Evolutionary conservation across 2,888 invertebrate species (phyloP).

Genomic region (Tetramorium bicarinatum): DNA sequence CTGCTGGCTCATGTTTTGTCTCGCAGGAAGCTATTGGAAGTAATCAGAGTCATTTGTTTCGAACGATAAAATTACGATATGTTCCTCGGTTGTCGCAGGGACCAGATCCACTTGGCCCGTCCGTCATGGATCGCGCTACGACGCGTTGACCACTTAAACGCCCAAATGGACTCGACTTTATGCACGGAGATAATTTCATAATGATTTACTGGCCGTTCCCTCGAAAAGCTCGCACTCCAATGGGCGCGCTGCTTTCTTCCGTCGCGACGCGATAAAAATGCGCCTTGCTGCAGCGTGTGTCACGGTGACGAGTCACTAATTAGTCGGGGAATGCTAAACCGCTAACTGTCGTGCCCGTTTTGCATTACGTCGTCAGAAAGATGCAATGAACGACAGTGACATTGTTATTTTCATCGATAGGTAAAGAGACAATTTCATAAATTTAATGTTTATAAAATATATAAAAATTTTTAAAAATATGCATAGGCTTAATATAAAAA

Average conservation of each 20-base stretch:
- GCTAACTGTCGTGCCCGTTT: conserved; percentile 16
- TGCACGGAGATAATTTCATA: conserved; percentile 80
- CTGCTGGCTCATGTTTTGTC: background rate
- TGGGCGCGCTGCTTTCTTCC: conserved; percentile 1
- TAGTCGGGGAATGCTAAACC: conserved; percentile 26
- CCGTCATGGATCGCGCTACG: conserved; percentile 3
- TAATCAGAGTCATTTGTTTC: conserved; percentile 44
- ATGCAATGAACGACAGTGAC: conserved; percentile 4
- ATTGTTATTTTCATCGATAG: background rate
- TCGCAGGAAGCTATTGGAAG: conserved; percentile 11
- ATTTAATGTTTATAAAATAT: conserved; percentile 1
- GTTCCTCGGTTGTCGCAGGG: background rate
- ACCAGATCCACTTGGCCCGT: conserved; percentile 18
- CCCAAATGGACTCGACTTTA: conserved; percentile 80
- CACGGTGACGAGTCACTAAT: conserved; percentile 31
- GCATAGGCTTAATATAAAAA: too few relatives aligned
- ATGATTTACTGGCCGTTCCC: conserved; percentile 77
- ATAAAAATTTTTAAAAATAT: background rate
- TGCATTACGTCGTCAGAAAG: conserved; percentile 15
- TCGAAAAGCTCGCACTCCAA: conserved; percentile 47
- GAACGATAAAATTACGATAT: conserved; percentile 37
- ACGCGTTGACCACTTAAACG: conserved; percentile 78
- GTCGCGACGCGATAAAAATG: conserved; percentile 33
- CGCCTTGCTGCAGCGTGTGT: background rate
- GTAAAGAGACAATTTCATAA: background rate